Conservation (phyloP, 2,888 invertebrate species). For the Oxystoma pomonae region DNA sequence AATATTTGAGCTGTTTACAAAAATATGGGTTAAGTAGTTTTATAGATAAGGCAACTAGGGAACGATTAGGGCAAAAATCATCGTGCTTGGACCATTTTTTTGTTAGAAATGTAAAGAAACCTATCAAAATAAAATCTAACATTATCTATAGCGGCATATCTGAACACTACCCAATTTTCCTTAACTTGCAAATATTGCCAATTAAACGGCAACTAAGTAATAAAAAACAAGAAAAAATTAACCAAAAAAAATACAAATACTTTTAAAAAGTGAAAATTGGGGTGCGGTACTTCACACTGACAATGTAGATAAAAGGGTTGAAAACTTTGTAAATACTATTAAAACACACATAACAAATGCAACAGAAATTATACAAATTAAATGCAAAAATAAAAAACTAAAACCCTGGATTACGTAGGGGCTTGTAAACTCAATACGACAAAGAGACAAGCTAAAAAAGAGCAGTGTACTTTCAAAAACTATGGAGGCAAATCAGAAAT, state of each 20-base stretch:
- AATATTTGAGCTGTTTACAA: background rate
- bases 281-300: background rate
- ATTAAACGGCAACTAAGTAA: background rate
- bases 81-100: background rate
- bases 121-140: background rate
- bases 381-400: background rate
- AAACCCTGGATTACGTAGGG: background rate
- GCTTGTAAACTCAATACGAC: background rate
- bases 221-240: background rate
- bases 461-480: background rate
- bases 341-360: background rate
- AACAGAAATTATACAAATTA: background rate
- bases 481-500: background rate
- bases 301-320: background rate
- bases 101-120: background rate
- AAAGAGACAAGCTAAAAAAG: background rate
- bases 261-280: background rate
- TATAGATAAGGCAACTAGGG: background rate
- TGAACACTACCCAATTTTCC: background rate
- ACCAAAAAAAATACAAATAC: background rate
- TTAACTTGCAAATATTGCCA: background rate
- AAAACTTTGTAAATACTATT: background rate
- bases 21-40: background rate
- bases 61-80: background rate
- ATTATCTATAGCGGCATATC: background rate